A percentile compares a stretch with the other conserved stretches of the same genome.
Evolutionary conservation across 2,797 vertebrate species (phyloP).

Genomic region (Chromis chromis): DNA sequence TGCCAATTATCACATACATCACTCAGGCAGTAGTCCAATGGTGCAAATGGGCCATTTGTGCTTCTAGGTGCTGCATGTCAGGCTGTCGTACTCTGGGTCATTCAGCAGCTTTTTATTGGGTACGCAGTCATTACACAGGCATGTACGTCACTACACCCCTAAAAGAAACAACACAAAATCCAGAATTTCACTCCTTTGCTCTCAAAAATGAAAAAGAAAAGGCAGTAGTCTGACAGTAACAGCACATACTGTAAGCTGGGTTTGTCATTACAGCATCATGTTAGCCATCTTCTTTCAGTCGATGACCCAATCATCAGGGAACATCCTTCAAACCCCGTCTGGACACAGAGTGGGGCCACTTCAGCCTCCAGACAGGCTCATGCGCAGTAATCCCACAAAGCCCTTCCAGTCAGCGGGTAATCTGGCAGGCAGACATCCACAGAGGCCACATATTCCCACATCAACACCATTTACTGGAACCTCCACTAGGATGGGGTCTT

Average conservation of each 20-base stretch:
- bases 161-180: background rate
- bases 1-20: constrained; percentile 43
- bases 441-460: constrained; percentile 30
- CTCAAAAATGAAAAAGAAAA: background rate
- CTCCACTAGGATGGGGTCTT: constrained; percentile 3
- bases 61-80: constrained; percentile 6
- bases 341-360: constrained; percentile 41
- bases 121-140: background rate
- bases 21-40: constrained; percentile 10
- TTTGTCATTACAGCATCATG: constrained; percentile 5
- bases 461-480: constrained; percentile 22
- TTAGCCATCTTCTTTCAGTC: constrained; percentile 4
- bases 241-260: background rate
- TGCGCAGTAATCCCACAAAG: constrained; percentile 76
- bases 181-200: background rate
- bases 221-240: too few relatives aligned
- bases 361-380: constrained; percentile 77
- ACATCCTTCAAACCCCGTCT: constrained; percentile 25
- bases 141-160: background rate
- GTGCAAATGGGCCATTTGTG: constrained; percentile 36
- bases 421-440: constrained; percentile 64
- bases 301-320: constrained; percentile 21
- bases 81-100: background rate
- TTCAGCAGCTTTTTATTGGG: constrained; percentile 18
- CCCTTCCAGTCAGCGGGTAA: constrained; percentile 73